Percentiles rank a stretch among this genome's conserved stretches.
Conservation (phyloP, 2,797 vertebrate genomes). For the Acipenser ruthenus region DNA sequence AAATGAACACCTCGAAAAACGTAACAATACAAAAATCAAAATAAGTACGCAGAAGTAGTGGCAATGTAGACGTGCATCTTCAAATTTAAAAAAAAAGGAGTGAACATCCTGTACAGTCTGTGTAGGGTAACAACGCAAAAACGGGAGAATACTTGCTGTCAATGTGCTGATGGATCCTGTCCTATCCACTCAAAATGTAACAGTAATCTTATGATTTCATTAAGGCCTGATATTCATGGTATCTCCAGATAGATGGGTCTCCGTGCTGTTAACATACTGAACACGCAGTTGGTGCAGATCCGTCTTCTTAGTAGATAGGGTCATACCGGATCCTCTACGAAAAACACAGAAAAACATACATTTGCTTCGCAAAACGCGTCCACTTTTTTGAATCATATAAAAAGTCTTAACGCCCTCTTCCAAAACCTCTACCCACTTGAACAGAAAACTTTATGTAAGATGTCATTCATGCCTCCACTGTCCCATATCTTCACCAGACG, state of each 20-base stretch:
- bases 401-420: conserved; percentile 6
- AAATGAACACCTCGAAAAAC: too few species aligned
- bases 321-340: conserved; percentile 40
- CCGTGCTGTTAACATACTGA: conserved; percentile 44
- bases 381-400: conserved; percentile 3
- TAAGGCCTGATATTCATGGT: conserved; percentile 35
- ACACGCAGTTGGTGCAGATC: conserved; percentile 39
- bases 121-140: conserved; percentile 3
- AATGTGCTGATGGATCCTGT: conserved; percentile 19
- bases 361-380: conserved; percentile 11
- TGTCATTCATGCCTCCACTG: conserved; percentile 26
- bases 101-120: too few species aligned
- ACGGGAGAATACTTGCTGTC: conserved; percentile 18
- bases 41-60: too few species aligned
- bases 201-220: conserved; percentile 33
- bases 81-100: conserved; percentile 5
- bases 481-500: conserved; percentile 32
- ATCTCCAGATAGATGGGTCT: conserved; percentile 56
- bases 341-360: conserved; percentile 1
- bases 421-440: conserved; percentile 20
- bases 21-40: too few species aligned
- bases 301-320: conserved; percentile 40
- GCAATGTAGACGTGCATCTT: too few species aligned
- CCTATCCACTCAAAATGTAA: conserved; percentile 23
- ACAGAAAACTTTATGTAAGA: conserved; percentile 37